Conservation (phyloP, 2,888 invertebrate species). For the Magallana nippona region DNA sequence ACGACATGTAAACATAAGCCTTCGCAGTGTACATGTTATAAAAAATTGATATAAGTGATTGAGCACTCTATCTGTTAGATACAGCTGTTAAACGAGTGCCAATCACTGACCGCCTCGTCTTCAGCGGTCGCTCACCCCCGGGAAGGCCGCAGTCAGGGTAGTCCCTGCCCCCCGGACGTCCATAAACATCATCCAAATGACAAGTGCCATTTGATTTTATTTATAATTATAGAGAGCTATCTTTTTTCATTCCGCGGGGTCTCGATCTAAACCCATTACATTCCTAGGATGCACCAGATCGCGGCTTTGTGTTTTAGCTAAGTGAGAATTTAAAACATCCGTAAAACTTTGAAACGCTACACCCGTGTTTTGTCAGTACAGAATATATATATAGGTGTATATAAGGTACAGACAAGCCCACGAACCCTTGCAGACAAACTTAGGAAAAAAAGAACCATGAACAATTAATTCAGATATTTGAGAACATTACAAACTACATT, state of each 20-base stretch:
- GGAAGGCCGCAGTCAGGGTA: background rate
- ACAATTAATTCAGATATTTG: slow-evolving; percentile 21
- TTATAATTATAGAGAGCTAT: slow-evolving; percentile 6
- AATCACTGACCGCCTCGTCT: background rate
- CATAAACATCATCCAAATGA: slow-evolving; percentile 14
- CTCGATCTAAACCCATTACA: background rate
- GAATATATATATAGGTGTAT: background rate
- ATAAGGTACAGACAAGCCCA: background rate
- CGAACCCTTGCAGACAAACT: background rate
- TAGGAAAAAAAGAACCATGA: background rate
- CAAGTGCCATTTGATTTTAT: slow-evolving; percentile 12
- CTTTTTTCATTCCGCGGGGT: background rate
- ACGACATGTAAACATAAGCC: background rate
- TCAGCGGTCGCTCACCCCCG: background rate
- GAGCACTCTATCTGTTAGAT: background rate
- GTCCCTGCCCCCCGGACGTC: background rate
- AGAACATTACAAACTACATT: background rate
- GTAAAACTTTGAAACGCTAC: slow-evolving; percentile 23
- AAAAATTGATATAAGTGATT: background rate
- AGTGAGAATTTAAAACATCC: slow-evolving; percentile 24
- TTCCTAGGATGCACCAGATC: slow-evolving; percentile 19
- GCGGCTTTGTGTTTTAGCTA: slow-evolving; percentile 25
- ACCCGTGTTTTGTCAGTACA: background rate
- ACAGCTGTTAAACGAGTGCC: background rate
- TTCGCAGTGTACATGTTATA: background rate